Percentiles rank a stretch among this genome's conserved stretches.
phyloP scores from a whole-genome alignment of 2,113 vertebrate genomes.

The Pseudopipra pipra region DNA sequence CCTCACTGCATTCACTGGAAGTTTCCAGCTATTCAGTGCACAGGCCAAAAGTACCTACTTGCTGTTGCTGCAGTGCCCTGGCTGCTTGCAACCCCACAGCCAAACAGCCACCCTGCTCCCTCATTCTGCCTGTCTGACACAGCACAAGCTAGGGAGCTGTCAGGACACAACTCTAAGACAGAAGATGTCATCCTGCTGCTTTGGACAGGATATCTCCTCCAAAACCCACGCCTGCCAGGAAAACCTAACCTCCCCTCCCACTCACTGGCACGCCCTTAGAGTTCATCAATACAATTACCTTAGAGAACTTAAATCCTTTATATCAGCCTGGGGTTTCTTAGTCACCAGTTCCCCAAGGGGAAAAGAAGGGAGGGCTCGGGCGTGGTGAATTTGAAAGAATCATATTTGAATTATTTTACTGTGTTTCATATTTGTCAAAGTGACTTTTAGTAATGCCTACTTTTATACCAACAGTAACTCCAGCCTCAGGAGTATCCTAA shows the following conservation, averaged over 20 bases:
- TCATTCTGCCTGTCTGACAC: background rate
- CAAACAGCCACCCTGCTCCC: background rate
- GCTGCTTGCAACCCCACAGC: background rate
- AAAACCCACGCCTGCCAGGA: background rate
- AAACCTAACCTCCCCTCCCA: background rate
- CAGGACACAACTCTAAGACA: background rate
- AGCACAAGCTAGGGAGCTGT: background rate
- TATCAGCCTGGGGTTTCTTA: background rate
- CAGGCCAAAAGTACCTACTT: background rate
- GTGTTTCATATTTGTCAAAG: background rate
- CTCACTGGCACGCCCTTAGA: background rate
- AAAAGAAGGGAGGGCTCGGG: rapidly evolving
- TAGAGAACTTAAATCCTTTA: background rate
- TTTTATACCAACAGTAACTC: background rate
- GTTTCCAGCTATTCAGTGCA: background rate
- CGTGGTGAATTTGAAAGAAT: background rate
- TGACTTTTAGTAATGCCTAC: background rate
- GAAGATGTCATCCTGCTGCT: background rate
- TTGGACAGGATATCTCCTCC: rapidly evolving
- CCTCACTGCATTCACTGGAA: background rate
- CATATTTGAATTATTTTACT: background rate
- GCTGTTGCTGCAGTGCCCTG: background rate
- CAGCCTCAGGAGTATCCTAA: background rate
- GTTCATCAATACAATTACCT: background rate
- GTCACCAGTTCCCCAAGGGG: background rate